Base-by-base conservation (phyloP, 2,797 vertebrate species). In the Danio aesculapii region DNA sequence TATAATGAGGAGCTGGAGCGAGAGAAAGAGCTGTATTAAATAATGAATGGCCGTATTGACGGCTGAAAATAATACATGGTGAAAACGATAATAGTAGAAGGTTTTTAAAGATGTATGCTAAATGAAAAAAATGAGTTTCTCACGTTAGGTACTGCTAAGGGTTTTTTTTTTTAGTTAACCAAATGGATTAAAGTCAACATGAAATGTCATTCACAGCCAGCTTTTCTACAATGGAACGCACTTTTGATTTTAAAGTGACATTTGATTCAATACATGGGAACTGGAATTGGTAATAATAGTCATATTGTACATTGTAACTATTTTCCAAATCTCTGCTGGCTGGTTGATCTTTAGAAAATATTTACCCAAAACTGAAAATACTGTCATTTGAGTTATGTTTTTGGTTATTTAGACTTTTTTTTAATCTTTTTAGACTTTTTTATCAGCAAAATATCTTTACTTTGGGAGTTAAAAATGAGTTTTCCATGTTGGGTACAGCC, bases 1-100 rank as follows among this genome's bases (percentile, higher is more conserved):
- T 85, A 81, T 91, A 92, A 92, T 91, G 88, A 93, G 90, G 78
- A 53, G 75, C 84, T 82, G 83, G 84, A 83, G 81, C 75, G 79
- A 86, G 83, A 79, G 63, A 77, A 74, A 81, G 77, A 67, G 79
- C 73, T 70, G 66, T 85, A 84, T 55, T 81, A 19, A 79, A 79
- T 79, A 79, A 79, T 72, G 17, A 79, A 79, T 79, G 59, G 47
- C 14, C 59, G 11, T 72, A 64, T 72, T 79, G 77, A 63, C 10
- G 41, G 59, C 47, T 72, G 77, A 72, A 79, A 72, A 79, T 72
- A 79, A 72, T 72, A 79, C 39, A 72, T 3, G 0, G 39, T 72
- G 49, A 79, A 79, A 72, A 68, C 16, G 41, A 49, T 61, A 62
- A 68, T 39, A 59, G 4, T 78, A 13, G 50, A 53, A 69, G 13